Evolutionary conservation across 2,113 vertebrate species (phyloP).

Genomic region (Pardalotus punctatus): DNA sequence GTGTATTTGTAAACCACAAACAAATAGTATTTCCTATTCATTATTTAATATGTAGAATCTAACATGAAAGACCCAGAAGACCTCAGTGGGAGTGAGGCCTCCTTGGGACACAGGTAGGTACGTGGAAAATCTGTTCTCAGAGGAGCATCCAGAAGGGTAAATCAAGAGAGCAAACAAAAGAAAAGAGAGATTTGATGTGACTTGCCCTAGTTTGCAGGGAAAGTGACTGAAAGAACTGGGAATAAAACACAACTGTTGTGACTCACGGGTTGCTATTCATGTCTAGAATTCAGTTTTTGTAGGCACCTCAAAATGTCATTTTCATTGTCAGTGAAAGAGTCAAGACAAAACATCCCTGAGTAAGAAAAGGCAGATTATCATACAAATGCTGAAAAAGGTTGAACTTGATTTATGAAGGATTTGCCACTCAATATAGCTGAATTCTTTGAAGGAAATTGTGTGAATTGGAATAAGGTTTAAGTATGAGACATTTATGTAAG

Average conservation of each 20-base stretch:
- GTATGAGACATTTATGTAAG: neutral
- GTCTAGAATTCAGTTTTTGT: neutral
- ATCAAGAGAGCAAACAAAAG: neutral
- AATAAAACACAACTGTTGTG: neutral
- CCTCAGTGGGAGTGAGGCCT: neutral
- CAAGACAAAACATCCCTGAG: neutral
- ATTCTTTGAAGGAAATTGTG: neutral
- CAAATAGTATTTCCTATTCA: neutral
- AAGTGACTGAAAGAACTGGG: neutral
- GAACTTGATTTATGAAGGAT: neutral
- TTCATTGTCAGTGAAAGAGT: neutral
- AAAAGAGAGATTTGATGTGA: neutral
- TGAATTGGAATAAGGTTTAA: neutral
- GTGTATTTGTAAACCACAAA: neutral
- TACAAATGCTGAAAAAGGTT: neutral
- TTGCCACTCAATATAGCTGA: neutral
- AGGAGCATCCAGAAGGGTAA: neutral
- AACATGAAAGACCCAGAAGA: neutral
- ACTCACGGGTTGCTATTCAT: neutral
- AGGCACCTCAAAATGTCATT: neutral
- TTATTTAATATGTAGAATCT: neutral
- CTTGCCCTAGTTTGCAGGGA: neutral
- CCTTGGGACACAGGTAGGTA: neutral
- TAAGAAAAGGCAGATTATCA: neutral
- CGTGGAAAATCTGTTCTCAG: neutral